Base-by-base conservation (phyloP, 2,888 invertebrate genomes). In the Listrodromus nycthemerus region DNA sequence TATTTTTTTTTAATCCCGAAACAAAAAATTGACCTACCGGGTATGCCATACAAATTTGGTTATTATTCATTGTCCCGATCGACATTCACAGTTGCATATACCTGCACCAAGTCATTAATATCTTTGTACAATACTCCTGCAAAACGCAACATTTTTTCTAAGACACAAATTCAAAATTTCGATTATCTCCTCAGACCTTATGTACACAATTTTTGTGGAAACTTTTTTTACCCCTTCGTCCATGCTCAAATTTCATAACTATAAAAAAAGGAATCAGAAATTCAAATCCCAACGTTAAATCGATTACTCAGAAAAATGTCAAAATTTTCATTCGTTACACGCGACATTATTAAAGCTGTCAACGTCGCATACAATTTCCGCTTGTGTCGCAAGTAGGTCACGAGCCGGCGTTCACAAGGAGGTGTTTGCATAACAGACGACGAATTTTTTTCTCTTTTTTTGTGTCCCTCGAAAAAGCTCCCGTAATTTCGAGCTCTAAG, bases 361-460 rank as follows among this genome's bases (percentile, higher is more conserved):
- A 65, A 50, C 45, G 70, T 55, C 19, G 27, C 19, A 63, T 61
- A 63, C 73, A 48, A 48, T 37, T n/a, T 33, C 41, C 58, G 45
- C 45, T 45, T 45, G 67, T 58, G 55, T 45, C 30, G 67, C 76
- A 80, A 83, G 83, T 83, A 76, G 80, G 80, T 83, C 80, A 80
- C 76, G 73, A 67, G 73, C 73, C 63, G 61, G 73, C 77, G 61
- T 45, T 48, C 50, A 76, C 76, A 63, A 63, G 80, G 52, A 33
- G 3, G 27, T 61, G 67, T 73, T 80, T 83, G 76, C 83, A 83
- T 80, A 77, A 83, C 80, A 80, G 70, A 77, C 61, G 80, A 80
- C 67, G 58, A 37, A 61, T 67, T 67, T 80, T 50, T 58, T 67
- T 61, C 24, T 27, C n/a, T 50, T 74, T 30, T 74, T 66, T 13